Percentiles rank a stretch among this genome's conserved stretches.
phyloP scores from a whole-genome alignment of 2,888 invertebrate species.

The Cheilosia variabilis region DNA sequence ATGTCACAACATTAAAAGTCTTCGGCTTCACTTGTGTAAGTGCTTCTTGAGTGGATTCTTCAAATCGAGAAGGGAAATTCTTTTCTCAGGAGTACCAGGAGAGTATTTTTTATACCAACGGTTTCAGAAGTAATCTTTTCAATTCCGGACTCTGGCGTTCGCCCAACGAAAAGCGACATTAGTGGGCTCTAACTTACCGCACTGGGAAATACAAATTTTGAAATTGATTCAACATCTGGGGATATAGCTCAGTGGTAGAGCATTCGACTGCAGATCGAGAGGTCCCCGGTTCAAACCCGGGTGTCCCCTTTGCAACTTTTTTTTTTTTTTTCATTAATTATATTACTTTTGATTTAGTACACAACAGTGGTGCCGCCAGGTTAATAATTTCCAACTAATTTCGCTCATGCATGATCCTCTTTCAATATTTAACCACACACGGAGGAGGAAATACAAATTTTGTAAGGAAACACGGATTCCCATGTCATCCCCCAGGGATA shows the following conservation, averaged over 20 bases:
- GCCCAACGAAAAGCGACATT: no score
- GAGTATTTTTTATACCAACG: no score
- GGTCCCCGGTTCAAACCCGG: conserved; percentile 82
- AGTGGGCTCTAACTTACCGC: no score
- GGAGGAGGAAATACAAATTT: neutral
- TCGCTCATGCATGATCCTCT: neutral
- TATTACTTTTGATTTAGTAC: neutral
- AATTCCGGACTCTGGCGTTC: no score
- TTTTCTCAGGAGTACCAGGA: no score
- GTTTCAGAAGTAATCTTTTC: no score
- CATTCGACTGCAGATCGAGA: conserved; percentile 82
- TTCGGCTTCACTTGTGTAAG: no score
- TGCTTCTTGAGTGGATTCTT: no score
- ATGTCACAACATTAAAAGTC: no score
- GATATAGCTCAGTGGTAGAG: conserved; percentile 82
- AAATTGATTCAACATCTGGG: conserved; percentile 61
- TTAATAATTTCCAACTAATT: neutral
- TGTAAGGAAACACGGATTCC: neutral
- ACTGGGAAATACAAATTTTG: neutral
- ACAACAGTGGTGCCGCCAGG: neutral
- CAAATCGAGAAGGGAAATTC: no score
- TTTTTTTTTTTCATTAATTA: conserved; percentile 57
- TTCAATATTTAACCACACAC: neutral
- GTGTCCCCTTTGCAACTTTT: conserved; percentile 77
- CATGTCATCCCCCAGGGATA: neutral